A percentile compares a stretch with the other conserved stretches of the same genome.
These are phyloP conservation scores for Mechanitis mazaeus DNA, from an alignment of 2,888 invertebrate species.

Conservation along the genomic window DNA sequence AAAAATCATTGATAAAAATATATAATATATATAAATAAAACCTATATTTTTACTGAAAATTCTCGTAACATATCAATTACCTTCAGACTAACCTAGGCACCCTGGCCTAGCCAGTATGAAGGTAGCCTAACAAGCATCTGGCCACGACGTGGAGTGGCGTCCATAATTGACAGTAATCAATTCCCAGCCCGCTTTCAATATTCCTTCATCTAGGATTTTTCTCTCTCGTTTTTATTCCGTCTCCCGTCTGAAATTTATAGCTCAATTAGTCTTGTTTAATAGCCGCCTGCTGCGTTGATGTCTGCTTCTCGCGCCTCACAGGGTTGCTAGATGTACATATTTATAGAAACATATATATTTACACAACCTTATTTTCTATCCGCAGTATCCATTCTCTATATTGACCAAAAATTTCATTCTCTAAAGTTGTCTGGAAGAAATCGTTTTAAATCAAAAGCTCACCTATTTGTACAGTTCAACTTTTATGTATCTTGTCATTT, in stretches of 20 bases:
- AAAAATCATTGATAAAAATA: too few species aligned
- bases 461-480: too few species aligned
- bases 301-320: slow-evolving; percentile 68
- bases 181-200: slow-evolving; percentile 74
- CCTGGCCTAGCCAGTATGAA: slow-evolving; percentile 4
- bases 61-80: too few species aligned
- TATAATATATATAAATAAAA: too few species aligned
- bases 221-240: slow-evolving; percentile 71
- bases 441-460: too few species aligned
- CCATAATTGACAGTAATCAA: slow-evolving; percentile 75
- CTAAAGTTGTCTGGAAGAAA: too few species aligned
- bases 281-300: slow-evolving; percentile 76
- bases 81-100: background rate
- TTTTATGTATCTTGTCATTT: too few species aligned
- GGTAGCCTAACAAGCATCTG: slow-evolving; percentile 48
- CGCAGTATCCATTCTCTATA: too few species aligned
- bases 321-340: slow-evolving; percentile 48
- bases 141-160: slow-evolving; percentile 56
- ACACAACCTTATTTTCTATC: background rate
- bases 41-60: too few species aligned
- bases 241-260: slow-evolving; percentile 75
- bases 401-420: too few species aligned
- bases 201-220: slow-evolving; percentile 66
- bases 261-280: slow-evolving; percentile 79
- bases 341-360: background rate